Evolutionary conservation across 2,797 vertebrate species (phyloP), one percentile per base, ranked within the genome.

Genomic region (Hafferia zeledoni): DNA sequence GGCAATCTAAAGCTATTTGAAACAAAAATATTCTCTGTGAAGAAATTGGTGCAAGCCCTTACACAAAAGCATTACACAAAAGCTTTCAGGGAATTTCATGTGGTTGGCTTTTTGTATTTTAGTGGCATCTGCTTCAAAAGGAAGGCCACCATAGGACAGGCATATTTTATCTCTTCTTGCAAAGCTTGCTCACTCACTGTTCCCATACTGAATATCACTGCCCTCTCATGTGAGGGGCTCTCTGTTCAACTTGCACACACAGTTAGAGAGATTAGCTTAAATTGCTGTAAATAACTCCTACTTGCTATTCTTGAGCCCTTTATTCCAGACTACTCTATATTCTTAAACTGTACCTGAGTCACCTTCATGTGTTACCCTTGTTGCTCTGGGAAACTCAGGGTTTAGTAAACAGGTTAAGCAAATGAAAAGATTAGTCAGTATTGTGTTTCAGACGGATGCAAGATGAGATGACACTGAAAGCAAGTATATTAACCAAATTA

Each of bases 331-430:
- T 91, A 64, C 74, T 90, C 87, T 79, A 39, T 82, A 82, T 94
- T 94, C 87, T 90, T 88, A 52, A 83, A 94, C 44, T 60, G 82
- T 39, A 94, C 89, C 94, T 94, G 94, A 94, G 95, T 94, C 94
- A 96, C 95, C 85, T 94, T 94, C 85, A 64, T 72, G 60, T 65
- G 69, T 90, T 88, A 65, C 56, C 87, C 59, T 72, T 24, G 2
- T 60, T 2, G 11, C 65, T 53, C 74, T 76, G 91, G 87, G 85
- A 95, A 95, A 90, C 87, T 79, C 1, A 0, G 19, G 37, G 80
- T 88, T 96, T 93, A 83, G 75, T 95, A 91, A 96, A 96, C 87
- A 95, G 80, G 91, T 92, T 69, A 88, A 91, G 76, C 76, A 94
- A 95, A 94, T 64, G 76, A 81, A 90, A 86, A 90, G 89, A 86